Conservation (phyloP, 2,888 invertebrate genomes). For the Euzetes globulus region DNA sequence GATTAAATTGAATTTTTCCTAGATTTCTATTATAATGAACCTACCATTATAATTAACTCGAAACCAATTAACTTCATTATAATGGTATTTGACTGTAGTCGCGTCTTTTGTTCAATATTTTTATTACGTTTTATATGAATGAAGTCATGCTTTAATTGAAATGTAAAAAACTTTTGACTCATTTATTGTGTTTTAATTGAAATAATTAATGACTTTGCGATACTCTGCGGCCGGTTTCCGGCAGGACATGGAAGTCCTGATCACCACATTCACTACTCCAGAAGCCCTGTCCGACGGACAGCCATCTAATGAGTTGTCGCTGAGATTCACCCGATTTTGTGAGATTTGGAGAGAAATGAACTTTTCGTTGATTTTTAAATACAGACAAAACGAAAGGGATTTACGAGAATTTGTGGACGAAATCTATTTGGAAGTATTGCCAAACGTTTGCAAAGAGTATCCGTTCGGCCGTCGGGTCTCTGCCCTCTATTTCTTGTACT, state of each 20-base stretch:
- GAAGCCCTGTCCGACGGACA: neutral
- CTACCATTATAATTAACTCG: no score
- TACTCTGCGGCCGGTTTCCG: neutral
- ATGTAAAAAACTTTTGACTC: no score
- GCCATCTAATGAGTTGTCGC: neutral
- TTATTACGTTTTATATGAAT: no score
- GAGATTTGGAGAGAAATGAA: neutral
- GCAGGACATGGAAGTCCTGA: neutral
- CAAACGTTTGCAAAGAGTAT: neutral
- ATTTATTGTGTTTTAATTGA: no score
- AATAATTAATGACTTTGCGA: neutral
- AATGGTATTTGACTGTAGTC: no score
- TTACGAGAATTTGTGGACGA: conserved; percentile 3
- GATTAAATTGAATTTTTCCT: no score
- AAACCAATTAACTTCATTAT: no score
- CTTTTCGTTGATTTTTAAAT: neutral
- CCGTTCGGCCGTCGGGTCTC: neutral
- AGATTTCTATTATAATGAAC: no score
- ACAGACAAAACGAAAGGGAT: neutral
- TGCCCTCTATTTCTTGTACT: conserved; percentile 17
- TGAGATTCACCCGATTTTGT: conserved; percentile 1
- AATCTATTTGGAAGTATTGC: conserved; percentile 11
- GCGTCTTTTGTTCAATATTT: no score
- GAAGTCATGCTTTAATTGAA: no score
- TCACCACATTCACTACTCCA: neutral